These are phyloP conservation scores for Pempheris klunzingeri DNA, from an alignment of 2,797 vertebrate genomes.

Conservation along the genomic window DNA sequence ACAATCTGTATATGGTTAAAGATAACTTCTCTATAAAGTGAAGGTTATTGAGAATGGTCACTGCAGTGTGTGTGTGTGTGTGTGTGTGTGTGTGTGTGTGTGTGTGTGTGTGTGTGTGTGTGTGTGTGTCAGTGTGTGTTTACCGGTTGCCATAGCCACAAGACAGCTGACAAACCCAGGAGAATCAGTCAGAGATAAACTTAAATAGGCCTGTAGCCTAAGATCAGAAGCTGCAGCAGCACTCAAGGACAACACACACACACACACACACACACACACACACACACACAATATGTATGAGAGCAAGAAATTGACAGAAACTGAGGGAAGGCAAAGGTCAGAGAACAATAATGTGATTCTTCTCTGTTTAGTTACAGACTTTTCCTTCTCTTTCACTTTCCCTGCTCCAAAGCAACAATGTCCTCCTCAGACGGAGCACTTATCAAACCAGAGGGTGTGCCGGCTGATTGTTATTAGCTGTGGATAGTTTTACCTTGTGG, in stretches of 20 bases:
- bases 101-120: slow-evolving; percentile 7
- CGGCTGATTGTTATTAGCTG: not conserved
- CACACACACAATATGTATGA: slow-evolving; percentile 2
- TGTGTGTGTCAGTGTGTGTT: slow-evolving; percentile 1
- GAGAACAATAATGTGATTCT: slow-evolving; percentile 11
- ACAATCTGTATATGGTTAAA: not conserved
- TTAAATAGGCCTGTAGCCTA: slow-evolving; percentile 51
- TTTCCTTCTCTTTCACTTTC: too few species aligned
- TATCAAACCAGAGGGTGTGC: not conserved
- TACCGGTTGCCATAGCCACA: slow-evolving; percentile 62
- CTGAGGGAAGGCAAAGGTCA: not conserved
- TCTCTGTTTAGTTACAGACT: not conserved
- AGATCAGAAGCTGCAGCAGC: slow-evolving; percentile 64
- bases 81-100: not conserved
- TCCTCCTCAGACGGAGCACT: not conserved
- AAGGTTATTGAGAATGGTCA: not conserved
- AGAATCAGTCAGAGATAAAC: slow-evolving; percentile 71
- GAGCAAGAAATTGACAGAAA: slow-evolving; percentile 17
- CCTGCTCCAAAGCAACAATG: not conserved
- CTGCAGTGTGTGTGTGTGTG: not conserved
- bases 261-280: slow-evolving; percentile 27
- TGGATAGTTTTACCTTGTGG: not conserved
- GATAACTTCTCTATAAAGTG: not conserved
- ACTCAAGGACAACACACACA: slow-evolving; percentile 66
- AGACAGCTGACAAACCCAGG: slow-evolving; percentile 57